Conservation (phyloP, 2,797 vertebrate species). For the Allobates femoralis region DNA sequence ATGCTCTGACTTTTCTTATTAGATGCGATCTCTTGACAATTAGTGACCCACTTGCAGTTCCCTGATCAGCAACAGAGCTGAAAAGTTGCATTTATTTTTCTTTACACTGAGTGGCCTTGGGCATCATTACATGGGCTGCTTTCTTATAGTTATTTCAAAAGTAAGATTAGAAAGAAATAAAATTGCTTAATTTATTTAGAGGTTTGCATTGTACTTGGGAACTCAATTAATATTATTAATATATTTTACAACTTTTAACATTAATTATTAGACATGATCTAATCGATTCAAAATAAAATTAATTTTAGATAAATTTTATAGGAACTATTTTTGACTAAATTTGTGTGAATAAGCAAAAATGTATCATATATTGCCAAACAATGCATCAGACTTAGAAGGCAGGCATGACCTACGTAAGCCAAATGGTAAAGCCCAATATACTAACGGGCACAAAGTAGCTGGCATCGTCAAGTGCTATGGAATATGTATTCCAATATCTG, state of each 20-base stretch:
- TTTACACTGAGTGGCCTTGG: slow-evolving; percentile 37
- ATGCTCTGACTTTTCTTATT: slow-evolving; percentile 56
- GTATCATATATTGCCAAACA: no score
- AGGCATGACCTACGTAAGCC: no score
- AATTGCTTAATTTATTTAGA: slow-evolving; percentile 16
- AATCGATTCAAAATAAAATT: no score
- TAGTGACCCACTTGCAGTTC: slow-evolving; percentile 59
- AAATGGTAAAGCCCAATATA: no score
- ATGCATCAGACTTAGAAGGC: no score
- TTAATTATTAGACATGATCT: no score
- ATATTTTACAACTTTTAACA: not conserved
- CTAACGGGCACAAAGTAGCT: no score
- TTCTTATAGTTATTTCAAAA: slow-evolving; percentile 25
- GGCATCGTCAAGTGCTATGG: no score
- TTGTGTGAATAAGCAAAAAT: no score
- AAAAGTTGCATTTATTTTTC: slow-evolving; percentile 47
- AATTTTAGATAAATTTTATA: no score
- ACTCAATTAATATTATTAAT: not conserved
- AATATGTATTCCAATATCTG: no score
- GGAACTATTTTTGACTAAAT: no score
- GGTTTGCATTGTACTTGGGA: not conserved
- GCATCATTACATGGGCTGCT: slow-evolving; percentile 24
- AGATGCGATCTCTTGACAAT: slow-evolving; percentile 54
- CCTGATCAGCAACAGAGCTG: slow-evolving; percentile 40
- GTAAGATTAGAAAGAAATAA: not conserved